phyloP scores from a whole-genome alignment of 2,888 invertebrate species.

The Limnephilus marmoratus region DNA sequence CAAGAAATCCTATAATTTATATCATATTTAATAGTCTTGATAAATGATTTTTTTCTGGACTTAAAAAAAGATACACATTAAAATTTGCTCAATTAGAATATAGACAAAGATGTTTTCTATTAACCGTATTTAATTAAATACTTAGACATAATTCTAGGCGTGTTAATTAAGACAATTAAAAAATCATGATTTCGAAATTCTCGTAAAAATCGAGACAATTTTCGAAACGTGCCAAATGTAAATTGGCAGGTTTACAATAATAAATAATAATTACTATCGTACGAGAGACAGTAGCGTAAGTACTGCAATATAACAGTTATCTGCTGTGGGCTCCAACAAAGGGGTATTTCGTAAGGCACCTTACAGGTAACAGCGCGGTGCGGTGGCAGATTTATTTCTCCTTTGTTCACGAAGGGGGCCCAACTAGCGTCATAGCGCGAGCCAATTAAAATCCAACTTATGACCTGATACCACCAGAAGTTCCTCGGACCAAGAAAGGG shows the following conservation, averaged over 20 bases:
- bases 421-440: slow-evolving; percentile 41
- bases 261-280: background rate
- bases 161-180: background rate
- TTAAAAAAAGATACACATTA: no score
- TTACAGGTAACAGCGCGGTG: background rate
- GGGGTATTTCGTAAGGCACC: slow-evolving; percentile 31
- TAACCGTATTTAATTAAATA: no score
- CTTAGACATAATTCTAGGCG: background rate
- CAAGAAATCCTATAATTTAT: no score
- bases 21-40: no score
- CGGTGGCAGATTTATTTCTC: slow-evolving; percentile 33
- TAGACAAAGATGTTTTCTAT: no score
- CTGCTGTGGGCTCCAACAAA: background rate
- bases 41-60: no score
- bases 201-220: background rate
- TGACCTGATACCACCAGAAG: slow-evolving; percentile 5
- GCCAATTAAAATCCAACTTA: slow-evolving; percentile 47
- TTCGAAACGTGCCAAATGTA: background rate
- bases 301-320: slow-evolving; percentile 1
- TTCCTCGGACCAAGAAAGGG: background rate
- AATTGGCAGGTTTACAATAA: background rate
- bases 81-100: no score
- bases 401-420: slow-evolving; percentile 41
- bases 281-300: background rate
- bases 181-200: background rate